Base-by-base conservation (phyloP, 2,888 invertebrate species). In the Ellobium chinense region DNA sequence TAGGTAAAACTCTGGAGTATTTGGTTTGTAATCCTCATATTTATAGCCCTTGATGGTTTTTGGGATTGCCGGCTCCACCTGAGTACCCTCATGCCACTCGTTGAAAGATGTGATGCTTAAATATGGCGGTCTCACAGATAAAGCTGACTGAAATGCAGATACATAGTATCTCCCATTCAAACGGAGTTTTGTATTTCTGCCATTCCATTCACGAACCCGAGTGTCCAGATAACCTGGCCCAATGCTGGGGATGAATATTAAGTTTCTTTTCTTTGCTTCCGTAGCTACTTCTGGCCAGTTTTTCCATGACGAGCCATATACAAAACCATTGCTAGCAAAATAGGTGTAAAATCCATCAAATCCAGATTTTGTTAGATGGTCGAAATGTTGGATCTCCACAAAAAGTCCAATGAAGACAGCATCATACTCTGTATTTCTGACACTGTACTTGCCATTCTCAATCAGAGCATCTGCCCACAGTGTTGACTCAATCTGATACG, bases 51-150 rank as follows among this genome's bases (percentile, higher is more conserved):
- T 34, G 27, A 79, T 63, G 27, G 88, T 90, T 80, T 94, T 94
- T 1, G 88, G 87, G 27, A 94, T 91, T 0, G 95, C 95, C 60
- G 95, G 95, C 91, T 96, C 96, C 78, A 96, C 95, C 92, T 96
- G 96, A 14, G 95, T 95, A 5, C 96, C 96, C 91, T 96, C 95
- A 85, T 95, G 95, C 96, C 96, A 96, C 89, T 96, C 95, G 90
- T 96, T 96, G 89, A 95, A 96, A 80, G 95, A 95, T 60, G 95
- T 95, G 78, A 96, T 94, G 14, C 95, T 95, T 24, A 96, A 93
- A 75, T 95, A 94, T 76, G 93, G 93, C 14, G 95, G 94, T 31
- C 94, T 94, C 66, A 94, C 93, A 9, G 94, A 93, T 18, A 95
- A 91, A 0, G 95, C 95, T 54, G 94, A 94, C 73, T 94, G 93